Evolutionary conservation across 2,797 vertebrate species (phyloP), one percentile per base, ranked within the genome.

Genomic region (Pitangus sulphuratus): DNA sequence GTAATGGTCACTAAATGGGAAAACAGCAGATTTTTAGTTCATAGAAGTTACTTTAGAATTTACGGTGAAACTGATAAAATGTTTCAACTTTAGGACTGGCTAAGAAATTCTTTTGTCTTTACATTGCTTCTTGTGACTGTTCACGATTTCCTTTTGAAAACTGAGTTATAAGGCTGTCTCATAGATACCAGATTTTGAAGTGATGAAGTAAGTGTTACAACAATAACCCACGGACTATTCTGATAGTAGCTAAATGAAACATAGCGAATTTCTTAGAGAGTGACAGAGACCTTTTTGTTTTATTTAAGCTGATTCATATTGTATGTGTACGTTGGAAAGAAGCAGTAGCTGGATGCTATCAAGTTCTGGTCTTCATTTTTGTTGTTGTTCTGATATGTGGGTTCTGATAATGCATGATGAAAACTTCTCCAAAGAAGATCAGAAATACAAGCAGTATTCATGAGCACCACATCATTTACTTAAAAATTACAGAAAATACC

Each of bases 171-270:
- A 44, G 30, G 11, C 37, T 65, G 0, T 84, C 81, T 74, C 12
- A 13, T 9, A 58, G 20, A 17, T 58, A 33, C 1, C 13, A 48
- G 33, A 25, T 58, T 71, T 87, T 90, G n/a, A 70, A 62, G 22
- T 47, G 28, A n/a, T 1, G 3, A 42, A 6, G 0, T 26, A 16
- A 31, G 5, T 26, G 21, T 64, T 71, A 8, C 17, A 18, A 18
- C 4, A 3, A 50, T 39, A 54, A 28, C 26, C 56, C 10, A 5
- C 39, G 18, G 7, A 33, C n/a, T 69, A 37, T 87, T 30, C n/a
- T 77, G 16, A 2, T 61, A 31, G 20, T 33, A n/a, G 4, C 13
- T 44, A 58, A 30, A 2, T 24, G 25, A 72, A 57, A 72, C 5
- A 6, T 33, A 26, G 18, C n/a, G 66, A n/a, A 2, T 65, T 17